Conservation (phyloP, 2,888 invertebrate genomes). For the Drosophila gaucha region DNA sequence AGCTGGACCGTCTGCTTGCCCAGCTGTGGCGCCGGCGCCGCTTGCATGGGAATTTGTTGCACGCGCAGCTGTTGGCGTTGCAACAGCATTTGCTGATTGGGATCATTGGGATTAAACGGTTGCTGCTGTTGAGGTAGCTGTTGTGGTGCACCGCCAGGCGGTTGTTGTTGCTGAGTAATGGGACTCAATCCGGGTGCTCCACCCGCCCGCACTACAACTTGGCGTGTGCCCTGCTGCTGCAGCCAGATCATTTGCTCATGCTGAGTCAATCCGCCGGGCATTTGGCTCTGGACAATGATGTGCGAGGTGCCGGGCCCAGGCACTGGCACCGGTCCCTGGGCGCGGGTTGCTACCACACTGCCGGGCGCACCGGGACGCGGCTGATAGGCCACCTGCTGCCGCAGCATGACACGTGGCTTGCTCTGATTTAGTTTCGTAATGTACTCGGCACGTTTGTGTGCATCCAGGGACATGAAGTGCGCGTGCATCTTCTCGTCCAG, state of each 20-base stretch:
- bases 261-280: slow-evolving; percentile 88
- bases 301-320: slow-evolving; percentile 84
- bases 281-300: slow-evolving; percentile 89
- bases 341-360: slow-evolving; percentile 84
- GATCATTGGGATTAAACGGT: slow-evolving; percentile 81
- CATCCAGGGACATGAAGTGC: slow-evolving; percentile 92
- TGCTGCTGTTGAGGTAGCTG: slow-evolving; percentile 63
- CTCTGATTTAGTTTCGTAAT: slow-evolving; percentile 91
- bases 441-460: slow-evolving; percentile 91
- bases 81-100: slow-evolving; percentile 83
- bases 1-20: slow-evolving; percentile 82
- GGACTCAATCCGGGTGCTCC: slow-evolving; percentile 83
- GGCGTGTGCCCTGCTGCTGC: slow-evolving; percentile 88
- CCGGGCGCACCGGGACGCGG: slow-evolving; percentile 82
- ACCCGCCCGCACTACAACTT: slow-evolving; percentile 86
- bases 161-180: slow-evolving; percentile 76
- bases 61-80: slow-evolving; percentile 83
- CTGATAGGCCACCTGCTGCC: slow-evolving; percentile 86
- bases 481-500: slow-evolving; percentile 93
- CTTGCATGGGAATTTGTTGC: slow-evolving; percentile 81
- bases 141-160: slow-evolving; percentile 43
- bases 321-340: slow-evolving; percentile 84
- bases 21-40: slow-evolving; percentile 65
- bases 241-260: slow-evolving; percentile 89
- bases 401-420: slow-evolving; percentile 86